phyloP scores from a whole-genome alignment of 2,888 invertebrate genomes.

The Xiphydria camelus region DNA sequence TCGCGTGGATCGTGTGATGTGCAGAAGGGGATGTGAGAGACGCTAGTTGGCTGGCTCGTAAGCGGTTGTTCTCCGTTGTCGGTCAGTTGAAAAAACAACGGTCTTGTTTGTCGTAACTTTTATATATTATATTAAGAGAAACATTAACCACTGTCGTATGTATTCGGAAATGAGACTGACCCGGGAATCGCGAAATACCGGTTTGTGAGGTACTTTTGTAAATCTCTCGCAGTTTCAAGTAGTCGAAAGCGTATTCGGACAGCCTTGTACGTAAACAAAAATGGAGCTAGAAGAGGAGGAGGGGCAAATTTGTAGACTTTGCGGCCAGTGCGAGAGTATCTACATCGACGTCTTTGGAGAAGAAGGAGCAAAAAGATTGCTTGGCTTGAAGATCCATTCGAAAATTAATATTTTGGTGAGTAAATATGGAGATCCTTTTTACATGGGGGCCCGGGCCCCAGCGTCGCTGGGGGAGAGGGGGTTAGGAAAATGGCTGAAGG shows the following conservation, averaged over 20 bases:
- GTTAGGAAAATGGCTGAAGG: constrained; percentile 44
- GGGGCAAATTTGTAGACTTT: constrained; percentile 49
- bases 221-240: constrained; percentile 21
- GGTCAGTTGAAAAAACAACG: too few species aligned
- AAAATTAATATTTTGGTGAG: constrained; percentile 55
- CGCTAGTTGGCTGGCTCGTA: too few species aligned
- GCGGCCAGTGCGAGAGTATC: constrained; percentile 49
- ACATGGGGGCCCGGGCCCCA: too few species aligned
- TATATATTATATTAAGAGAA: too few species aligned
- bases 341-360: constrained; percentile 53
- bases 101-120: too few species aligned
- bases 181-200: too few species aligned
- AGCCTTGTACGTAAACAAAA: constrained; percentile 36
- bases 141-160: too few species aligned
- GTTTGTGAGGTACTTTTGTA: too few species aligned
- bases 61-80: too few species aligned
- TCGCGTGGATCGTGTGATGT: too few species aligned
- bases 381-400: constrained; percentile 48
- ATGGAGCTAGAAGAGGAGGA: constrained; percentile 50
- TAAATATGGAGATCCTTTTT: constrained; percentile 9
- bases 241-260: constrained; percentile 39
- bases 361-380: constrained; percentile 47
- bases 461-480: constrained; percentile 29
- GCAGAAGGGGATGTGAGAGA: too few species aligned
- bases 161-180: too few species aligned